Evolutionary conservation across 2,797 vertebrate species (phyloP).

Genomic region (Sebastes taczanowskii): DNA sequence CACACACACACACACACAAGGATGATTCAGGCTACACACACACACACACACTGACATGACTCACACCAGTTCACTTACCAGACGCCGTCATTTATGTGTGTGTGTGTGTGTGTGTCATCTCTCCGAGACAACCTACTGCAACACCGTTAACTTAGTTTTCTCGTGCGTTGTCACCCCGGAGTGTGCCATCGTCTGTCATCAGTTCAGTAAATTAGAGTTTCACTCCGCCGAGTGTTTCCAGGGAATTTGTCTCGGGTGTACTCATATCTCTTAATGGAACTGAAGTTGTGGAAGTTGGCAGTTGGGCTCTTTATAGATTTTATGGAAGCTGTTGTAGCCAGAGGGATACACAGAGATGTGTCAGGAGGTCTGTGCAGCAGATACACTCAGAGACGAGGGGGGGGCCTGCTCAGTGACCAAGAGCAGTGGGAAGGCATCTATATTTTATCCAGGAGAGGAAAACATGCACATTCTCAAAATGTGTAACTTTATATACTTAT

Average conservation of each 20-base stretch:
- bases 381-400: neutral
- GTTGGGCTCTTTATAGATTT: conserved; percentile 46
- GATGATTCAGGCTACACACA: conserved; percentile 42
- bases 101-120: conserved; percentile 64
- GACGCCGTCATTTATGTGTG: conserved; percentile 45
- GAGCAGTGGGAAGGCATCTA: conserved; percentile 51
- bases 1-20: conserved; percentile 20
- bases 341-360: conserved; percentile 25
- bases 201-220: conserved; percentile 64
- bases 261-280: conserved; percentile 62
- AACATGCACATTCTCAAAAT: no score
- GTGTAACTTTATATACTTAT: no score
- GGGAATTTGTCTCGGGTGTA: conserved; percentile 61
- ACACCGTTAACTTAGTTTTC: conserved; percentile 63
- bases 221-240: conserved; percentile 48
- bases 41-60: conserved; percentile 45
- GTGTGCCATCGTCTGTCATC: conserved; percentile 67
- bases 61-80: conserved; percentile 69
- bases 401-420: conserved; percentile 47
- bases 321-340: conserved; percentile 41
- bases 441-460: conserved; percentile 56
- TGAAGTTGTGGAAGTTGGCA: conserved; percentile 55
- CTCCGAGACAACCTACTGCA: conserved; percentile 43
- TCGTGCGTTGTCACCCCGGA: conserved; percentile 50
- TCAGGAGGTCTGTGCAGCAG: conserved; percentile 32